Evolutionary conservation across 2,888 invertebrate species (phyloP).

Genomic region (Lapara coniferarum): DNA sequence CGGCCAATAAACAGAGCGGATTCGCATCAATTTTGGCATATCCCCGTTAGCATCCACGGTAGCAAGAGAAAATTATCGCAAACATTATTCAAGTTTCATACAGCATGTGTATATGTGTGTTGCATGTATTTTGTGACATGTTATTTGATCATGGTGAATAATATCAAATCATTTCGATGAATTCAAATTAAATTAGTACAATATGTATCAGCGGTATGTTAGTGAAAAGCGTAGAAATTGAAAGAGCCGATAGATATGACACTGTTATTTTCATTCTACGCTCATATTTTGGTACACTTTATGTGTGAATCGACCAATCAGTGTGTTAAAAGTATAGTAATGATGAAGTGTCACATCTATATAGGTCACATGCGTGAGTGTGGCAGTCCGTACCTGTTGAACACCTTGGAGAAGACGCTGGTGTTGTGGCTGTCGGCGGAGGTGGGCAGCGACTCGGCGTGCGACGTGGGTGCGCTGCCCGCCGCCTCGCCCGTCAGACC

Average conservation of each 20-base stretch:
- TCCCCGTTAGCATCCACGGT: slow-evolving; percentile 78
- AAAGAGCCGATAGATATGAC: slow-evolving; percentile 42
- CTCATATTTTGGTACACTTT: slow-evolving; percentile 19
- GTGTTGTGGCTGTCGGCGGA: slow-evolving; percentile 86
- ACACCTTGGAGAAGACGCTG: slow-evolving; percentile 95
- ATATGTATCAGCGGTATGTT: slow-evolving; percentile 34
- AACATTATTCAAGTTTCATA: slow-evolving; percentile 58
- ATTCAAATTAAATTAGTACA: slow-evolving; percentile 11
- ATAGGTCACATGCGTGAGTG: neutral
- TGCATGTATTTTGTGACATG: slow-evolving; percentile 22
- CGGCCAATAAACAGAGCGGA: slow-evolving; percentile 63
- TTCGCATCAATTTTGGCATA: slow-evolving; percentile 45
- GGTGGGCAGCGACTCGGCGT: slow-evolving; percentile 82
- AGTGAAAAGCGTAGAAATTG: slow-evolving; percentile 32
- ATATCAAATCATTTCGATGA: neutral
- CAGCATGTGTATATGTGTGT: slow-evolving; percentile 60
- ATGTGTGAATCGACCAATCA: neutral
- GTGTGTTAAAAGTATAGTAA: slow-evolving; percentile 1
- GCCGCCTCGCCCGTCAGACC: slow-evolving; percentile 91
- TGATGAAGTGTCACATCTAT: slow-evolving; percentile 31
- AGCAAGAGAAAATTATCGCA: slow-evolving; percentile 75
- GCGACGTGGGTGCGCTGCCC: slow-evolving; percentile 66
- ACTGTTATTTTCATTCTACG: slow-evolving; percentile 28
- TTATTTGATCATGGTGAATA: slow-evolving; percentile 23
- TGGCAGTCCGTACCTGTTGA: slow-evolving; percentile 87